A percentile compares a stretch with the other conserved stretches of the same genome.
phyloP scores from a whole-genome alignment of 2,113 vertebrate genomes.

The Limnothrissa miodon region DNA sequence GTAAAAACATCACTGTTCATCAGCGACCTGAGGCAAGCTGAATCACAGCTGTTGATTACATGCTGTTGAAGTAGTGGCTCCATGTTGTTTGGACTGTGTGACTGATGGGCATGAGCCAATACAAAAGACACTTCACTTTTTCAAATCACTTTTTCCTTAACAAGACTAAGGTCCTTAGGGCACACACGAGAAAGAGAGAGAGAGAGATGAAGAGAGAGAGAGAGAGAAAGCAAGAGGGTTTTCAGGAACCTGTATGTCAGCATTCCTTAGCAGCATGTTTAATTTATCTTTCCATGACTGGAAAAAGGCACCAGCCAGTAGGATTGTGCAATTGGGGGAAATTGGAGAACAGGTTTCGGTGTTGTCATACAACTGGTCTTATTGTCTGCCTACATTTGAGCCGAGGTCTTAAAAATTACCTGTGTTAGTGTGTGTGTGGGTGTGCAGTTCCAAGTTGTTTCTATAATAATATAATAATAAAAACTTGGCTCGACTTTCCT shows the following conservation, averaged over 20 bases:
- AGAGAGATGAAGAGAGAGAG: background rate
- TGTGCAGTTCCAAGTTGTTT: too few relatives aligned
- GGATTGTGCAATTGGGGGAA: background rate
- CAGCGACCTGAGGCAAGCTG: background rate
- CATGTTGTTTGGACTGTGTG: background rate
- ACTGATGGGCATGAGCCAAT: background rate
- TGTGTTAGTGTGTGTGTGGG: too few relatives aligned
- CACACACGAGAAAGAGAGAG: background rate
- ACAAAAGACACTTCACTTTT: background rate
- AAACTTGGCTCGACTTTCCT: too few relatives aligned
- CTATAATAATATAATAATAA: too few relatives aligned
- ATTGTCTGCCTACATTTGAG: background rate
- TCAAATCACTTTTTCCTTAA: too few relatives aligned
- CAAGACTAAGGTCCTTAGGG: background rate
- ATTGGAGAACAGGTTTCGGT: conserved; percentile 7
- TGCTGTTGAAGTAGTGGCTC: background rate
- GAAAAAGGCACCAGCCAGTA: background rate
- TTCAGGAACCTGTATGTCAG: background rate
- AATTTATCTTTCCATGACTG: background rate
- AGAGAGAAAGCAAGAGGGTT: too few relatives aligned
- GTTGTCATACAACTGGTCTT: background rate
- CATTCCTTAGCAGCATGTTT: conserved; percentile 9
- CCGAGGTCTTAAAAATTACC: background rate
- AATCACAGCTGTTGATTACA: background rate
- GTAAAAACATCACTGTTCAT: background rate